phyloP scores from a whole-genome alignment of 2,888 invertebrate species.

The Pristionchus exspectatus region DNA sequence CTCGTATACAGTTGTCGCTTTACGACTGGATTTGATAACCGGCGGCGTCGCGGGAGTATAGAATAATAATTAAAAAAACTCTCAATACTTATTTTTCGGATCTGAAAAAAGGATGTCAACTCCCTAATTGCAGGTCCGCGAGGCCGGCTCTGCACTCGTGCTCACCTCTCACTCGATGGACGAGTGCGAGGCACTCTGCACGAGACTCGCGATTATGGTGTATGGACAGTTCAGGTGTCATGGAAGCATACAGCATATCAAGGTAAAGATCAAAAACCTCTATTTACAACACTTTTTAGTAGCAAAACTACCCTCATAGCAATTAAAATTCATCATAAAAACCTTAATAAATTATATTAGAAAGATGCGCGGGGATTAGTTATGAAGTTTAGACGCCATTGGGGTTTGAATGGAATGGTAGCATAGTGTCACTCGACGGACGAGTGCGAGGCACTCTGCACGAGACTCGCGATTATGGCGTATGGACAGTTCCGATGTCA shows the following conservation, averaged over 20 bases:
- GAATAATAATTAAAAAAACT: not conserved
- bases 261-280: too few relatives aligned
- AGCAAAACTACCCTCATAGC: too few relatives aligned
- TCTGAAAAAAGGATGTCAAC: too few relatives aligned
- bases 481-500: constrained; percentile 86
- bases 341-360: too few relatives aligned
- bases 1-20: not conserved
- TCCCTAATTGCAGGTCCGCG: constrained; percentile 75
- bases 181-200: constrained; percentile 89
- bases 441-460: constrained; percentile 79
- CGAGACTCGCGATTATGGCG: constrained; percentile 87
- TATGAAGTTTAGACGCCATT: too few relatives aligned
- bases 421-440: constrained; percentile 87
- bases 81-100: not conserved
- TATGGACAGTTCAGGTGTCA: constrained; percentile 86
- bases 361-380: too few relatives aligned
- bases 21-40: not conserved
- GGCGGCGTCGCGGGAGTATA: too few relatives aligned
- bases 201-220: constrained; percentile 87
- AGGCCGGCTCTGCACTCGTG: constrained; percentile 83
- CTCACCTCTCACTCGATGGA: constrained; percentile 90
- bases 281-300: too few relatives aligned
- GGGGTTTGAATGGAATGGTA: too few relatives aligned
- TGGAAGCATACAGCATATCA: constrained; percentile 86
- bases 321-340: too few relatives aligned